These are phyloP conservation scores for Arge pagana DNA, from an alignment of 2,888 invertebrate genomes.

Conservation along the genomic window DNA sequence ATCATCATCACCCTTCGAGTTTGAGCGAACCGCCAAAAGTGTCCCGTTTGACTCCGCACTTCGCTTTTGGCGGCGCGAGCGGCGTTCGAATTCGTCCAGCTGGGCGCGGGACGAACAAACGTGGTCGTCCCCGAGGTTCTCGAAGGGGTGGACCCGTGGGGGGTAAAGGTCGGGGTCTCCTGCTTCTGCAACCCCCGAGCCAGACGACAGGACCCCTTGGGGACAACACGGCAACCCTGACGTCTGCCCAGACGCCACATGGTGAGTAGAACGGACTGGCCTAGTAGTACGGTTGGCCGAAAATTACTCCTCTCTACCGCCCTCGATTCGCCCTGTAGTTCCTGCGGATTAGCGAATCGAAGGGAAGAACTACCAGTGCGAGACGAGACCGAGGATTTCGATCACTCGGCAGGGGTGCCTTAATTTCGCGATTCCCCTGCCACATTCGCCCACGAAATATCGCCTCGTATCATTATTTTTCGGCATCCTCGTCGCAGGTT, in stretches of 20 bases:
- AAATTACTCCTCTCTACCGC: no score
- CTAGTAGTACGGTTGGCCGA: no score
- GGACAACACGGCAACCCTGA: conserved; percentile 5
- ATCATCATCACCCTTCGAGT: conserved; percentile 32
- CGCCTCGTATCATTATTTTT: no score
- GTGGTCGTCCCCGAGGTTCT: conserved; percentile 77
- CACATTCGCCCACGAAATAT: background rate
- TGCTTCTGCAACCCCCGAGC: conserved; percentile 41
- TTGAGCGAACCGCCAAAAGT: conserved; percentile 42
- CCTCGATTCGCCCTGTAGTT: background rate
- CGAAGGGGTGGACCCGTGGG: conserved; percentile 63
- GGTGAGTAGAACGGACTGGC: no score
- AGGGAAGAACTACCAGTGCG: no score
- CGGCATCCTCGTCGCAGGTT: no score
- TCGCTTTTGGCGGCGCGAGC: conserved; percentile 40
- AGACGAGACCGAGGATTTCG: no score
- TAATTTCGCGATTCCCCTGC: background rate
- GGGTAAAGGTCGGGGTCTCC: conserved; percentile 49
- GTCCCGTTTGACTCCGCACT: conserved; percentile 45
- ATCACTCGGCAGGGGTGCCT: no score
- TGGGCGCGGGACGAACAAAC: conserved; percentile 66
- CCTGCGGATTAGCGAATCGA: conserved; percentile 10
- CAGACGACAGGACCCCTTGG: conserved; percentile 8
- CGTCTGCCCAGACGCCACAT: conserved; percentile 14
- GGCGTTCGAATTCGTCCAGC: conserved; percentile 58